phyloP scores from a whole-genome alignment of 2,797 vertebrate species.

The Masticophis lateralis region DNA sequence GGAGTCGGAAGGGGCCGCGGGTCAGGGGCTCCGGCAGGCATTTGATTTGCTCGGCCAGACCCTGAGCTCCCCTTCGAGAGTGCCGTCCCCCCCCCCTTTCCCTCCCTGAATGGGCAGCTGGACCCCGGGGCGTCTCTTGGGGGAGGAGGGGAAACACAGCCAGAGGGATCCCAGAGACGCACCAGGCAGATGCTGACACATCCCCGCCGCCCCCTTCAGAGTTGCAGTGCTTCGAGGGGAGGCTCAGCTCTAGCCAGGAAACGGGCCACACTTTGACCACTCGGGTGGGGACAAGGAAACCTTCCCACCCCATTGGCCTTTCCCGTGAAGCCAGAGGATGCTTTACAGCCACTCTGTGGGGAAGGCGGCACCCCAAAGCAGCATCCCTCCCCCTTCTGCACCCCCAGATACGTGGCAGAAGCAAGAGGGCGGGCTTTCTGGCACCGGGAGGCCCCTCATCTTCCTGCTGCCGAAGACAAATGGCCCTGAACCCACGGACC shows the following conservation, averaged over 20 bases:
- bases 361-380: neutral
- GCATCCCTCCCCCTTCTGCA: neutral
- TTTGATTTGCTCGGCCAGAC: neutral
- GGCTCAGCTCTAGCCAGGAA: neutral
- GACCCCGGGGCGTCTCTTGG: neutral
- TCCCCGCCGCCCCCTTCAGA: too few relatives aligned
- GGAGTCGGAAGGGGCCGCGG: too few relatives aligned
- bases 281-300: too few relatives aligned
- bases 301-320: neutral
- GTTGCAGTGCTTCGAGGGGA: too few relatives aligned
- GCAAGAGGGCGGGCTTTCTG: neutral
- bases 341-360: neutral
- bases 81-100: too few relatives aligned
- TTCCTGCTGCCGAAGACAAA: neutral
- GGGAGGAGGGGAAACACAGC: neutral
- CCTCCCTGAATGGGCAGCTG: neutral
- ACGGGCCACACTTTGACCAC: neutral
- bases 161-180: neutral
- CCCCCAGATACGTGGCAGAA: neutral
- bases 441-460: neutral
- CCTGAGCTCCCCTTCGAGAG: neutral
- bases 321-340: neutral
- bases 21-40: neutral
- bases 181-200: rapidly evolving
- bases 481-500: neutral